Conservation (phyloP, 2,797 vertebrate genomes). For the Antennarius maculatus region DNA sequence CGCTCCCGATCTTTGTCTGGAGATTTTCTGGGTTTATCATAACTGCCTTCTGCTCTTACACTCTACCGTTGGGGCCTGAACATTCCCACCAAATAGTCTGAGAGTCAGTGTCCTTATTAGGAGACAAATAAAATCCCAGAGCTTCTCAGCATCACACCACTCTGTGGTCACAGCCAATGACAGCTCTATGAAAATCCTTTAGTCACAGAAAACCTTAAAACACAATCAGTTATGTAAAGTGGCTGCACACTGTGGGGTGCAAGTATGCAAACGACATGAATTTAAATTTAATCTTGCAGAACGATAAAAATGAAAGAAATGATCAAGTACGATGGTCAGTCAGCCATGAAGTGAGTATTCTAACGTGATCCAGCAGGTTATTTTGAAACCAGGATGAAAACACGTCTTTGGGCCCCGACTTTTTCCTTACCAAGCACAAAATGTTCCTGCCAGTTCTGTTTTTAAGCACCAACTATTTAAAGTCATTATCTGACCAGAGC, state of each 20-base stretch:
- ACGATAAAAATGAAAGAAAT: not conserved
- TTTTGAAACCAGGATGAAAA: constrained; percentile 30
- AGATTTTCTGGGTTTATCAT: no score
- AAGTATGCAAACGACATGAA: not conserved
- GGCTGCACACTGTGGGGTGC: not conserved
- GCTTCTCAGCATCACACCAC: constrained; percentile 9
- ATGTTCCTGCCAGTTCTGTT: constrained; percentile 2
- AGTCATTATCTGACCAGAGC: not conserved
- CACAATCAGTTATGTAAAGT: not conserved
- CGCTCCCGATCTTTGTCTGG: no score
- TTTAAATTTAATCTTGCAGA: not conserved
- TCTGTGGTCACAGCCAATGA: not conserved
- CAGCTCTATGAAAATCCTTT: constrained; percentile 28
- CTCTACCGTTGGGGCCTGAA: constrained; percentile 40
- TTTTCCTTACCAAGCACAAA: constrained; percentile 30
- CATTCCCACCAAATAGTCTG: constrained; percentile 40
- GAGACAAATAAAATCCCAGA: constrained; percentile 35
- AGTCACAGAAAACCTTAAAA: constrained; percentile 18
- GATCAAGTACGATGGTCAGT: constrained; percentile 21
- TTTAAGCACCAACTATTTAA: not conserved
- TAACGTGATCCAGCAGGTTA: constrained; percentile 4
- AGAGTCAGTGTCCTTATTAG: constrained; percentile 57
- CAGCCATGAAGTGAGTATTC: constrained; percentile 16
- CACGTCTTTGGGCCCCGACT: not conserved
- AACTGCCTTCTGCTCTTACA: constrained; percentile 22